Percentiles rank a stretch among this genome's conserved stretches.
Evolutionary conservation across 1,140 invertebrate species (phyloP).

Genomic region (Gerris buenoi): DNA sequence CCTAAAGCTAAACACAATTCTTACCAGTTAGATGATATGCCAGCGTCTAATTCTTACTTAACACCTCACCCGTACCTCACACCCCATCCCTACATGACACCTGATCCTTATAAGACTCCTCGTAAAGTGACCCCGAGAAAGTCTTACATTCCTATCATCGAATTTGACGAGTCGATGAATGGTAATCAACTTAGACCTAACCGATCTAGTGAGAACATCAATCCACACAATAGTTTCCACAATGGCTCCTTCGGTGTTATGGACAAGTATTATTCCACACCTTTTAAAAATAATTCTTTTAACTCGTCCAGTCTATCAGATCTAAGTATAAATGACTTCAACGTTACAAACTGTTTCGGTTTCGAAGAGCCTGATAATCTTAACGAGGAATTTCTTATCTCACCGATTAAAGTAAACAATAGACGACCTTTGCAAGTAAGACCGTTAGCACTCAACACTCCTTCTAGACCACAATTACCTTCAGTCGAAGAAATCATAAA

Average conservation of each 20-base stretch:
- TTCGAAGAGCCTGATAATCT: neutral
- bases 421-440: neutral
- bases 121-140: neutral
- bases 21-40: no score
- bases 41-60: no score
- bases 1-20: no score
- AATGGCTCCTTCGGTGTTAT: neutral
- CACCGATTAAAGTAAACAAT: neutral
- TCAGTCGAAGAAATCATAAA: neutral
- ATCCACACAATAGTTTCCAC: neutral
- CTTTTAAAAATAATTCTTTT: neutral
- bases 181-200: neutral
- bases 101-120: neutral
- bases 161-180: neutral
- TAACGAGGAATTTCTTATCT: neutral
- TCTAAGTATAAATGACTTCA: neutral
- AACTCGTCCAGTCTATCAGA: neutral
- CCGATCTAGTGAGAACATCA: neutral
- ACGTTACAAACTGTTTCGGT: neutral
- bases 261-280: neutral
- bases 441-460: no score
- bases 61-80: neutral
- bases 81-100: neutral
- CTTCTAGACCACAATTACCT: neutral
- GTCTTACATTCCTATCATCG: neutral